Evolutionary conservation across 2,888 invertebrate species (phyloP), one percentile per base, ranked within the genome.

Genomic region (Limnephilus auricula): DNA sequence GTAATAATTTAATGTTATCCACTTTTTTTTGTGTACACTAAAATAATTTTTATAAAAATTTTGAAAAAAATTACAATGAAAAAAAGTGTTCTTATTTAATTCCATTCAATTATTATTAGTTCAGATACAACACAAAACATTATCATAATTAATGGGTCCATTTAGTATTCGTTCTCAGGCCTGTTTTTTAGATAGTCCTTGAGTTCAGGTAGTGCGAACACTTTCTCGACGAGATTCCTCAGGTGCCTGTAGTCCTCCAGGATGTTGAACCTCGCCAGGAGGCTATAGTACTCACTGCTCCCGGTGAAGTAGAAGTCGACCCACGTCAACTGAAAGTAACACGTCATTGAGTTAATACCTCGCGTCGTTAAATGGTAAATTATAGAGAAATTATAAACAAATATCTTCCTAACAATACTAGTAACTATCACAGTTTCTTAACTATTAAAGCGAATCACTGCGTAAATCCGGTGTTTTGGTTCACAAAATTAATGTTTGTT

Each of bases 221-320:
- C 93, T 89, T 94, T 94, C 30, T 94, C 93, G 13, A 92, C 93
- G 9, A 94, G 92, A 25, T 92, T 89, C 82, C 93, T 94, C 50
- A 94, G 92, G 90, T 94, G 93, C 5, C 94, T 93, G 79, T 94
- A 93, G 82, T 94, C 94, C 45, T 93, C 92, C 45, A 94, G 93
- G 13, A 94, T 93, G 50, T 94, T 94, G 85, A 82, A 50, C 32
- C 90, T 88, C 40, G 90, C 79, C 18, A 91, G 79, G 9, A 91
- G 6, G 37, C 92, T 92, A 34, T 93, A 83, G 89, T 93, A 93
- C 12, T 93, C 93, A 18, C 92, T 82, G 30, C 94, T 94, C 0
- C 94, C 94, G 25, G 93, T 94, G 90, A 94, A 94, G 89, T 94
- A 94, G 9, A 94, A 92, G 91, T 94, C 94, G 1, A 94, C 94